A percentile compares a stretch with the other conserved stretches of the same genome.
These are phyloP conservation scores for Chaenogobius annularis DNA, from an alignment of 2,113 vertebrate genomes.

Conservation along the genomic window DNA sequence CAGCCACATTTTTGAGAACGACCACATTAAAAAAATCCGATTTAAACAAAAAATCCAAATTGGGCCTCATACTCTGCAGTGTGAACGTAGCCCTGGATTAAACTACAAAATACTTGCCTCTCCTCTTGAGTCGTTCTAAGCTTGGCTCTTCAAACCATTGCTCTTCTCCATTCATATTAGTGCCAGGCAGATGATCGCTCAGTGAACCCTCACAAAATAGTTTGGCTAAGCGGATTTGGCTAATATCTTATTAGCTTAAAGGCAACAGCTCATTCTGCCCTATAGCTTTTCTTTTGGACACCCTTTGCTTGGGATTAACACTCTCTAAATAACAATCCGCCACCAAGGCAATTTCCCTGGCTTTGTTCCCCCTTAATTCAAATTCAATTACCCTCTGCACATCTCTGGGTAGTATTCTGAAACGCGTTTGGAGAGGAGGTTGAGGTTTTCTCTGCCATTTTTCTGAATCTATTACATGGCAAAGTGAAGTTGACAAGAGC, in stretches of 20 bases:
- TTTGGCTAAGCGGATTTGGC: slow-evolving; percentile 72
- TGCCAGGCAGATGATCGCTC: slow-evolving; percentile 47
- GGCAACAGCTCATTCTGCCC: slow-evolving; percentile 61
- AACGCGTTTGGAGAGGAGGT: slow-evolving; percentile 22
- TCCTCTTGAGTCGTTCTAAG: slow-evolving; percentile 35
- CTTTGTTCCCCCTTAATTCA: slow-evolving; percentile 62
- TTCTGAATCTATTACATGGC: slow-evolving; percentile 23
- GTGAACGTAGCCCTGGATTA: too few relatives aligned
- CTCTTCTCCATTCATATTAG: slow-evolving; percentile 53
- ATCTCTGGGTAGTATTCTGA: slow-evolving; percentile 16
- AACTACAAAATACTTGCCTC: background rate
- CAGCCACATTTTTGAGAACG: too few relatives aligned
- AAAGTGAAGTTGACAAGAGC: slow-evolving; percentile 31
- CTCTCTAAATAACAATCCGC: slow-evolving; percentile 61
- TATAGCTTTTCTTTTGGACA: slow-evolving; percentile 61
- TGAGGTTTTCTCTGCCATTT: slow-evolving; percentile 26
- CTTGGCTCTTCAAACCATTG: slow-evolving; percentile 27
- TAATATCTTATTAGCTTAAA: slow-evolving; percentile 73
- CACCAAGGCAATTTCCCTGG: slow-evolving; percentile 59
- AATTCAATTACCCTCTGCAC: slow-evolving; percentile 46
- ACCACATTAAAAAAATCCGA: too few relatives aligned
- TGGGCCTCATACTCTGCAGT: too few relatives aligned
- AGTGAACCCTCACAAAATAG: slow-evolving; percentile 67
- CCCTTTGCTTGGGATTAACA: slow-evolving; percentile 58
- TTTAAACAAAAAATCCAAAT: too few relatives aligned